Conservation (phyloP, 2,113 vertebrate species). For the Xiphias gladius region DNA sequence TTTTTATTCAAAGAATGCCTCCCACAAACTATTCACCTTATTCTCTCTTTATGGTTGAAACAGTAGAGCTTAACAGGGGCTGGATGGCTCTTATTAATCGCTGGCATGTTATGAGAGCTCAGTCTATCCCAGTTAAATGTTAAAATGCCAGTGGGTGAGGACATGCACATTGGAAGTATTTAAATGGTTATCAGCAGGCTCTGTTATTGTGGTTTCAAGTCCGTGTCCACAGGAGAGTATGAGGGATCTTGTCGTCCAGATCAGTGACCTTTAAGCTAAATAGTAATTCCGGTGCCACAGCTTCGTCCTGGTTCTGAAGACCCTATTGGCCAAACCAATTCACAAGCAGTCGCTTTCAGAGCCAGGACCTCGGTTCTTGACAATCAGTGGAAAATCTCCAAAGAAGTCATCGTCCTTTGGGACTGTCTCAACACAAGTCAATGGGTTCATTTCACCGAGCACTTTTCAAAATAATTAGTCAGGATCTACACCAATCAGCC, state of each 20-base stretch:
- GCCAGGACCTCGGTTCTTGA: too few species aligned
- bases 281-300: too few species aligned
- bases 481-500: conserved; percentile 2
- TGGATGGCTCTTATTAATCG: neutral
- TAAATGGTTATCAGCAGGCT: neutral
- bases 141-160: conserved; percentile 1
- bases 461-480: conserved; percentile 38
- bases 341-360: too few species aligned
- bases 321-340: too few species aligned
- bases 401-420: neutral
- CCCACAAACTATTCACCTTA: rapidly evolving
- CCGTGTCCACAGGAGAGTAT: neutral
- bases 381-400: neutral
- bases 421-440: neutral
- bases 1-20: conserved; percentile 33
- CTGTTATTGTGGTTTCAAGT: conserved; percentile 6
- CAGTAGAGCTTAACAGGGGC: neutral
- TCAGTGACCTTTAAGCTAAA: neutral
- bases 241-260: neutral
- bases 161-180: neutral
- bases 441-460: neutral
- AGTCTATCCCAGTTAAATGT: neutral
- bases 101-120: neutral
- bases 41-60: conserved; percentile 6
- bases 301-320: too few species aligned